phyloP scores from a whole-genome alignment of 1,140 invertebrate species.

The Palaemon carinicauda region DNA sequence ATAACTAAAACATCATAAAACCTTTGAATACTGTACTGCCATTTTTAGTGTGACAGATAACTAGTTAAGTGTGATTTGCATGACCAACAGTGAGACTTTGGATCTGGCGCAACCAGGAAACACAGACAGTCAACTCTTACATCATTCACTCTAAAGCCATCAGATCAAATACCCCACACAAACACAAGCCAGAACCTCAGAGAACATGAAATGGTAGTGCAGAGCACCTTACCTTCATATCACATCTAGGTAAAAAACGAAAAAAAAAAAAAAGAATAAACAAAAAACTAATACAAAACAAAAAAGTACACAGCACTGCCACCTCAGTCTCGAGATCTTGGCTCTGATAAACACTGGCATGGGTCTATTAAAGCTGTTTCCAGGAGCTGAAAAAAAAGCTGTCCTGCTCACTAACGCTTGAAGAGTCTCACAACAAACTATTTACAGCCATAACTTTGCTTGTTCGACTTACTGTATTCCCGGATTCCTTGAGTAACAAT shows the following conservation, averaged over 20 bases:
- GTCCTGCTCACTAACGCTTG: constrained; percentile 50
- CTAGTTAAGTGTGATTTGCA: too few relatives aligned
- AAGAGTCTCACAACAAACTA: constrained; percentile 49
- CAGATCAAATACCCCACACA: constrained; percentile 42
- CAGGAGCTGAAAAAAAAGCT: constrained; percentile 39
- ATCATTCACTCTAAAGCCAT: constrained; percentile 46
- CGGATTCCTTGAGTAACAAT: constrained; percentile 6
- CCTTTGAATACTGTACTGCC: too few relatives aligned
- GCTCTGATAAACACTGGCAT: constrained; percentile 13
- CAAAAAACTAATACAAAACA: not conserved
- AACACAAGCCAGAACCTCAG: constrained; percentile 20
- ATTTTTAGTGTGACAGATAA: not conserved
- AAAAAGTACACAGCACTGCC: not conserved
- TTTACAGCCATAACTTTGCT: constrained; percentile 24
- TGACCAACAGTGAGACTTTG: not conserved
- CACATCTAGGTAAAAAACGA: too few relatives aligned
- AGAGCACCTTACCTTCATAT: too few relatives aligned
- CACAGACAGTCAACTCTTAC: constrained; percentile 20
- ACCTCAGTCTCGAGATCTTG: not conserved
- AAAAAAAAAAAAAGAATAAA: not conserved
- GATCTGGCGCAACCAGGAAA: not conserved
- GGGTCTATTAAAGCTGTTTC: constrained; percentile 46
- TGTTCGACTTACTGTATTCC: constrained; percentile 13
- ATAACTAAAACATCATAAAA: too few relatives aligned
- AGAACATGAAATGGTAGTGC: not conserved